Conservation (phyloP, 23 tunicate species). For the Botrylloides violaceus region DNA sequence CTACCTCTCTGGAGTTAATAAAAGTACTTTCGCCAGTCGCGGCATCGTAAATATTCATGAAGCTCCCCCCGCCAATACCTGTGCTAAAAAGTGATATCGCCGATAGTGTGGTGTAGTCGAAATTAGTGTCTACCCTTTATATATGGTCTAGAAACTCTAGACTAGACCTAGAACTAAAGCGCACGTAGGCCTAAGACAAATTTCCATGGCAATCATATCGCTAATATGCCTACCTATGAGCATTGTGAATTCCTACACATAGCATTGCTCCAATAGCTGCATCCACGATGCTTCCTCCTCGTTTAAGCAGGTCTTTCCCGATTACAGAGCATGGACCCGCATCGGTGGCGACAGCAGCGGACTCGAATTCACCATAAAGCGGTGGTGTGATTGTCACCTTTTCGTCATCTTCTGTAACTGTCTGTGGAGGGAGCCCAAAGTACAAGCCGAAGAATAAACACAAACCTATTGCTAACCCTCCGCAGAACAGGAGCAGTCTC, state of each 20-base stretch:
- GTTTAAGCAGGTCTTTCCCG: constrained; percentile 59
- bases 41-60: constrained; percentile 77
- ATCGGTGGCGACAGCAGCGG: constrained; percentile 88
- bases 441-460: too few relatives aligned
- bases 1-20: constrained; percentile 80
- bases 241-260: constrained; percentile 74
- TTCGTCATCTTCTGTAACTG: not conserved
- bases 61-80: constrained; percentile 94
- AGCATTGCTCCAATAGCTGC: constrained; percentile 91
- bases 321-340: constrained; percentile 87
- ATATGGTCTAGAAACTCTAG: too few relatives aligned
- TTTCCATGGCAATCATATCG: too few relatives aligned
- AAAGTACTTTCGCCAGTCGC: constrained; percentile 53
- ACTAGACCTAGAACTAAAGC: too few relatives aligned
- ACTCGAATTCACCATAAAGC: not conserved
- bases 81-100: constrained; percentile 45
- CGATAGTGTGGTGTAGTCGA: too few relatives aligned
- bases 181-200: too few relatives aligned
- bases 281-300: constrained; percentile 87
- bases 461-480: not conserved
- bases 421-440: too few relatives aligned
- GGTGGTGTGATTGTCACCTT: not conserved
- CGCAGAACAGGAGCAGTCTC: not conserved
- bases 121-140: too few relatives aligned
- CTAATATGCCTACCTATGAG: constrained; percentile 86